Conservation (phyloP, 2,797 vertebrate genomes). For the Gorsachius magnificus region DNA sequence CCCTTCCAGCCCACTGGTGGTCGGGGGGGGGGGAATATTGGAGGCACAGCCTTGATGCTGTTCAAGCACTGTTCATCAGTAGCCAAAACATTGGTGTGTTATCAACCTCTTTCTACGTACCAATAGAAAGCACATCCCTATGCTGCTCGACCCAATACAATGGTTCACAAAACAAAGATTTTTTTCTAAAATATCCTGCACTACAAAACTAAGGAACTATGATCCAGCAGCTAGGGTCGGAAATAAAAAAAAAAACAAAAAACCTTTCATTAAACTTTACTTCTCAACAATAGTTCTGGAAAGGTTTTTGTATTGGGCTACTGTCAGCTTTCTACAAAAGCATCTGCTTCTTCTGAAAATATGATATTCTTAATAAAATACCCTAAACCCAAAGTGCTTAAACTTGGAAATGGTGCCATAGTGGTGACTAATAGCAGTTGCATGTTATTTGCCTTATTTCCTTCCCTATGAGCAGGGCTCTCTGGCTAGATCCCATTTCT, state of each 20-base stretch:
- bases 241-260: background rate
- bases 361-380: background rate
- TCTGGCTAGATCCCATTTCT: background rate
- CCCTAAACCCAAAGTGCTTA: background rate
- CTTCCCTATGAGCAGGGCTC: background rate
- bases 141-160: too few relatives aligned
- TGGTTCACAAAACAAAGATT: background rate
- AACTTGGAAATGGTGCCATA: background rate
- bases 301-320: background rate
- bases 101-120: too few relatives aligned
- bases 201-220: background rate
- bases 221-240: background rate
- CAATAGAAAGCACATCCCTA: too few relatives aligned
- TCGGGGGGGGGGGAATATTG: too few relatives aligned
- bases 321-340: background rate
- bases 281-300: background rate
- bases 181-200: background rate
- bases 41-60: too few relatives aligned
- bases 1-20: too few relatives aligned
- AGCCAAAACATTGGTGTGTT: too few relatives aligned
- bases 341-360: background rate
- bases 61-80: too few relatives aligned
- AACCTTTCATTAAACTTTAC: background rate
- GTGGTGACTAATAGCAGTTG: background rate
- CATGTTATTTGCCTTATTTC: background rate